Evolutionary conservation across 2,113 vertebrate species (phyloP).

Genomic region (Thermophis baileyi): DNA sequence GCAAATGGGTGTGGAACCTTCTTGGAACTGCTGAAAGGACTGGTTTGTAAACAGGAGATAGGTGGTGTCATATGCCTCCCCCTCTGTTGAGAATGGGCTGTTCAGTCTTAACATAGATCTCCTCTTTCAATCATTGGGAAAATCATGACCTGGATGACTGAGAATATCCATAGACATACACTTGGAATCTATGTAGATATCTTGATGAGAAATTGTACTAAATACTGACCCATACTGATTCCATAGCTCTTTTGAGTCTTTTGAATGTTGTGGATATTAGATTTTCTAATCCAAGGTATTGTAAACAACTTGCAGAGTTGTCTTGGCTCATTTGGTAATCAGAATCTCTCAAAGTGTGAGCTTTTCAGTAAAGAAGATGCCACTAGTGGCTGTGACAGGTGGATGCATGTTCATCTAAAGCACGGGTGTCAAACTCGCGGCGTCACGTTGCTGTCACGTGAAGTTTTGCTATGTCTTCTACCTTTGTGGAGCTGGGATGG

Average conservation of each 20-base stretch:
- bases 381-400: not conserved
- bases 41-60: too few relatives aligned
- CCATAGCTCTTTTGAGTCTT: not conserved
- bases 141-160: not conserved
- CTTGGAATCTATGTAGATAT: not conserved
- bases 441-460: too few relatives aligned
- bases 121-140: not conserved
- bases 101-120: not conserved
- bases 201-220: not conserved
- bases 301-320: not conserved
- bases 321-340: not conserved
- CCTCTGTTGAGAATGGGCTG: not conserved
- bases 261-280: not conserved
- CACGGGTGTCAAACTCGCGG: too few relatives aligned
- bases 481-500: too few relatives aligned
- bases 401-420: rapidly evolving
- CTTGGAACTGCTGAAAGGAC: not conserved
- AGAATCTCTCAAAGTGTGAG: not conserved
- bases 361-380: not conserved
- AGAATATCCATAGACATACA: not conserved
- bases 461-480: too few relatives aligned
- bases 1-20: not conserved
- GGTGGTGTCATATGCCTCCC: too few relatives aligned
- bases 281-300: not conserved
- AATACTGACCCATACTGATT: rapidly evolving